phyloP scores from a whole-genome alignment of 2,888 invertebrate species.

The Rhabditoides inermis region DNA sequence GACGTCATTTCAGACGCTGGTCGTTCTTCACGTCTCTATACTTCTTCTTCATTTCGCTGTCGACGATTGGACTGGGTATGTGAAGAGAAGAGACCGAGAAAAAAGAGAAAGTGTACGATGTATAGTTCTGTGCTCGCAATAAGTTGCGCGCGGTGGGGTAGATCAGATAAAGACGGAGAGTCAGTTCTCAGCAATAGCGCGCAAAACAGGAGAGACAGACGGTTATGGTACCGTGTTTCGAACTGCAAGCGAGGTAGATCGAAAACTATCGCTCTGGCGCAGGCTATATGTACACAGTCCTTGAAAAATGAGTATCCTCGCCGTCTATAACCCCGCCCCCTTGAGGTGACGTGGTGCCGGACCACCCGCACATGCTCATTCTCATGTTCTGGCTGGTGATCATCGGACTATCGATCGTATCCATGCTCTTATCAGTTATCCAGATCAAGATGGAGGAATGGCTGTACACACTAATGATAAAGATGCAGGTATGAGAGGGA shows the following conservation, averaged over 20 bases:
- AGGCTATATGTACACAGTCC: no score
- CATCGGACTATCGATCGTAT: constrained; percentile 85
- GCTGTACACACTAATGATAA: constrained; percentile 44
- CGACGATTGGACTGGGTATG: constrained; percentile 73
- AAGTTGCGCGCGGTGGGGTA: no score
- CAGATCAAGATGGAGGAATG: constrained; percentile 56
- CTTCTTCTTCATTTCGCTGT: constrained; percentile 91
- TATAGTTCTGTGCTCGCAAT: no score
- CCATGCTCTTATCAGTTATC: constrained; percentile 93
- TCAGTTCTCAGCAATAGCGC: no score
- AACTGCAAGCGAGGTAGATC: no score
- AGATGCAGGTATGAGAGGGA: constrained; percentile 57
- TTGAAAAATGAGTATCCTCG: no score
- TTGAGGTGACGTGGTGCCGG: constrained; percentile 54
- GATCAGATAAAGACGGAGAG: no score
- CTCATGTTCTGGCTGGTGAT: constrained; percentile 82
- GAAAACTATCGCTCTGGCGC: no score
- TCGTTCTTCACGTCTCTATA: constrained; percentile 86
- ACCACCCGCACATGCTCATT: constrained; percentile 79
- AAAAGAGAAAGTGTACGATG: no score
- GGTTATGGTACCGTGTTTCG: no score
- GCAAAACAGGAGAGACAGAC: no score
- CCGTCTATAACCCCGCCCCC: no score
- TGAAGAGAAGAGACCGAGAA: not conserved
- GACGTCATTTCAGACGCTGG: constrained; percentile 60